Percentiles rank a stretch among this genome's conserved stretches.
Conservation (phyloP, 2,888 invertebrate genomes). For the Stenotaenia linearis region DNA sequence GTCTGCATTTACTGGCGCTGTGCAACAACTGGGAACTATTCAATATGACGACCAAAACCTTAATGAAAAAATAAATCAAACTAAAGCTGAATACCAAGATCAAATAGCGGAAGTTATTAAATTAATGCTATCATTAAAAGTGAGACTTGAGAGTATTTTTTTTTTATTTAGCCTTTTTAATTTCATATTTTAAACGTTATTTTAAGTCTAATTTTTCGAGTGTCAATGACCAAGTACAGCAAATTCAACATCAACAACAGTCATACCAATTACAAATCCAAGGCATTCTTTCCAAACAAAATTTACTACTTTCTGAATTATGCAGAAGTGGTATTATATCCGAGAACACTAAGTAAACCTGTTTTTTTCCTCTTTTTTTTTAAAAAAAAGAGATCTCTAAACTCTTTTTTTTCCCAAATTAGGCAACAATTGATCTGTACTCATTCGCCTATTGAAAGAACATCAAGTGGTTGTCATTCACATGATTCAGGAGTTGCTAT, state of each 20-base stretch:
- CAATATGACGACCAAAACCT: slow-evolving; percentile 40
- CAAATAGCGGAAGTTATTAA: slow-evolving; percentile 43
- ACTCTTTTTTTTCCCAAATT: neutral
- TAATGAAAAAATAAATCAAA: slow-evolving; percentile 40
- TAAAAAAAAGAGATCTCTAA: neutral
- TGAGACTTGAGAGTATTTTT: slow-evolving; percentile 29
- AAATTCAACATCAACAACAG: slow-evolving; percentile 39
- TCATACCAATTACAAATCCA: slow-evolving; percentile 40
- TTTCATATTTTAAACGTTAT: slow-evolving; percentile 24
- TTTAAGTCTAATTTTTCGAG: slow-evolving; percentile 39
- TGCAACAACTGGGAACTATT: slow-evolving; percentile 42
- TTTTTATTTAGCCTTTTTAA: neutral
- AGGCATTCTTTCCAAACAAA: slow-evolving; percentile 40
- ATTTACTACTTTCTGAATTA: slow-evolving; percentile 41
- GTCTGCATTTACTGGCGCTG: slow-evolving; percentile 43
- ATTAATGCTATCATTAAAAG: slow-evolving; percentile 43
- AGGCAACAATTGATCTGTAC: slow-evolving; percentile 29
- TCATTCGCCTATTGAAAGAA: slow-evolving; percentile 34
- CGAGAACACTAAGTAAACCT: slow-evolving; percentile 41
- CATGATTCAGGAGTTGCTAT: slow-evolving; percentile 44
- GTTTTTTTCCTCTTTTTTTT: neutral
- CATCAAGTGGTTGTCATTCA: slow-evolving; percentile 42
- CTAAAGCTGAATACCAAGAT: slow-evolving; percentile 41
- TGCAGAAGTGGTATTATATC: slow-evolving; percentile 41
- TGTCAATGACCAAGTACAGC: slow-evolving; percentile 37